Conservation (phyloP, 2,113 vertebrate species). For the Bolborhynchus lineola region DNA sequence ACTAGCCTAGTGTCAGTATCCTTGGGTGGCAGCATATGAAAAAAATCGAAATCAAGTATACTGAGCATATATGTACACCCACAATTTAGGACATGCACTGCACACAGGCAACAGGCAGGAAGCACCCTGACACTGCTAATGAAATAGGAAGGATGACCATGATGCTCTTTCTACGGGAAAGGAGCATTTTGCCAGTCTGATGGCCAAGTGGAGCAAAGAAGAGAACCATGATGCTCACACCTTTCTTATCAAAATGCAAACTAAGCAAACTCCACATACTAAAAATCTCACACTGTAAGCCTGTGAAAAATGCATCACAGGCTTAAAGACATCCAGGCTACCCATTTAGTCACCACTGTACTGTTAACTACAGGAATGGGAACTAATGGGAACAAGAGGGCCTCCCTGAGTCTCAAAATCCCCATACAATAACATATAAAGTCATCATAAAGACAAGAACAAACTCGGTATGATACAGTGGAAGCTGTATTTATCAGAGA, state of each 20-base stretch:
- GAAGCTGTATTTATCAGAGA: neutral
- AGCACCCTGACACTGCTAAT: neutral
- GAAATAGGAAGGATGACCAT: neutral
- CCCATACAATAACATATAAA: neutral
- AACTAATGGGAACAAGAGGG: neutral
- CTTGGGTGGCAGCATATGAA: neutral
- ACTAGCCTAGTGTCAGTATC: neutral
- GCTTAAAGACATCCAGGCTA: neutral
- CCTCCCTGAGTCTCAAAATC: neutral
- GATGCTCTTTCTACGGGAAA: neutral
- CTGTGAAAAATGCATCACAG: neutral
- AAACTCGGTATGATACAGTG: neutral
- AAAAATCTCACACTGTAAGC: neutral
- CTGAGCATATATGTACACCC: neutral
- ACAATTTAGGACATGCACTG: fast-evolving
- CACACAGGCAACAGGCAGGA: neutral
- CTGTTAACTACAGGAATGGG: neutral
- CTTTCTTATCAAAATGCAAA: neutral
- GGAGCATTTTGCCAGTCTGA: neutral
- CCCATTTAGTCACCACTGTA: neutral
- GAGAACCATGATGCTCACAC: neutral
- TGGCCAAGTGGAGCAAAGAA: neutral
- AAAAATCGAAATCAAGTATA: neutral
- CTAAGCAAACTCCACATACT: neutral
- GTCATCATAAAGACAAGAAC: neutral